Base-by-base conservation (phyloP, 2,888 invertebrate genomes). In the Epiblema foenella region DNA sequence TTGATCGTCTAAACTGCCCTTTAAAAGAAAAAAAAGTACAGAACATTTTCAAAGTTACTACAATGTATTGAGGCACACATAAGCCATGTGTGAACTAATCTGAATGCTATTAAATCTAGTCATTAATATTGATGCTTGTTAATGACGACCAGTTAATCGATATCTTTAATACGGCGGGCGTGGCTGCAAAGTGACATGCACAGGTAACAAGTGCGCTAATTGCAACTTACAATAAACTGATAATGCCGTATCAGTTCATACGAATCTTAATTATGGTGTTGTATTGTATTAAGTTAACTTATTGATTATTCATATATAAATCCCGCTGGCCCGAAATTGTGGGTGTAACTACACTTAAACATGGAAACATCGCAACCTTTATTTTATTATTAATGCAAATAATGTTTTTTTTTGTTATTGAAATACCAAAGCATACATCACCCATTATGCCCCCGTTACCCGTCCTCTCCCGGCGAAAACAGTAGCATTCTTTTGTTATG, bases 91-190 rank as follows among this genome's bases (percentile, higher is more conserved):
- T 67, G 49, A 67, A 60, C 62, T 62, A 33, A 52, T 42, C 58
- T 67, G n/a, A 49, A 57, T n/a, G 52, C 12, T 42, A 75, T 74
- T 74, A 73, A 75, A 70, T 69, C 73, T 67, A 58, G 60, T 20
- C 64, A 68, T 69, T 65, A 65, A 71, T 71, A 73, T 75, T 77
- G 74, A 76, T 72, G 71, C 52, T 18, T 62, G 73, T 33, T 57
- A 71, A 67, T 71, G 56, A 67, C 60, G 52, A 74, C 76, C 76
- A 76, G 74, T 78, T 76, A 76, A 73, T 72, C 29, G 68, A 69
- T 75, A 74, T 75, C 69, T 75, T 73, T 75, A 72, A 57, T 69
- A 77, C 77, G 77, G 77, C 75, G 79, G 84, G 85, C 81, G 84
- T 80, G 82, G 76, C 74, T 68, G 77, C 63, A 58, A 74, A 79